Conservation (phyloP, 2,797 vertebrate species). For the Salmo trutta region DNA sequence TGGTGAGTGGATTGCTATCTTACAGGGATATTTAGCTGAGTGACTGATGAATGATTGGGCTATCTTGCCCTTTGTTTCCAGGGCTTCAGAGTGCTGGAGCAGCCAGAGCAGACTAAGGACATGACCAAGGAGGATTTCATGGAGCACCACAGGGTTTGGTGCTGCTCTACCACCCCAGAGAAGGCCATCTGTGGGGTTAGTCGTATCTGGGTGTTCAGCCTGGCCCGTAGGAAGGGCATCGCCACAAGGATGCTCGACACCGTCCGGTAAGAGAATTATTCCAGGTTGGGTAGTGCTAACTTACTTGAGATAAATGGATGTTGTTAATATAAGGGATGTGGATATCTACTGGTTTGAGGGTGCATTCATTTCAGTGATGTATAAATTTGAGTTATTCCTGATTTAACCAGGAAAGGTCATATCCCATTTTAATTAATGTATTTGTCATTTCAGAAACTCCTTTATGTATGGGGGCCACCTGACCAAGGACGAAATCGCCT, state of each 20-base stretch:
- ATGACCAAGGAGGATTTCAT: constrained; percentile 66
- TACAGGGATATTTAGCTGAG: not conserved
- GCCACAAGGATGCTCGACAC: constrained; percentile 87
- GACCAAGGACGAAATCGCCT: constrained; percentile 86
- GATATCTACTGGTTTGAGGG: too few relatives aligned
- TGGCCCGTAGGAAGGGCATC: constrained; percentile 79
- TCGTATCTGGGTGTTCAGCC: constrained; percentile 90
- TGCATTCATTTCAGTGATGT: too few relatives aligned
- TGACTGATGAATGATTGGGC: too few relatives aligned
- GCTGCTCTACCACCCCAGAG: constrained; percentile 82
- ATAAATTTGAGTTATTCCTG: too few relatives aligned
- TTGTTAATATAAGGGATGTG: too few relatives aligned
- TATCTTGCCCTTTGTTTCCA: constrained; percentile 44
- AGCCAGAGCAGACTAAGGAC: constrained; percentile 60
- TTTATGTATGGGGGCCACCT: constrained; percentile 88
- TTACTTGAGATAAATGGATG: too few relatives aligned
- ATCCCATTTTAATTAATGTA: not conserved
- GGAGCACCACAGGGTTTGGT: constrained; percentile 88
- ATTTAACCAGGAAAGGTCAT: not conserved
- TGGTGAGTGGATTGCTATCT: not conserved
- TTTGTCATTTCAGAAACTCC: constrained; percentile 73
- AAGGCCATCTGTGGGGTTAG: constrained; percentile 88
- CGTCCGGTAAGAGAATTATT: constrained; percentile 58
- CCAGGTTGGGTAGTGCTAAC: constrained; percentile 40
- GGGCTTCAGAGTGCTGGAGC: constrained; percentile 86